Percentiles rank a stretch among this genome's conserved stretches.
Evolutionary conservation across 2,797 vertebrate species (phyloP).

Genomic region (Microctenopoma steveboyesi): DNA sequence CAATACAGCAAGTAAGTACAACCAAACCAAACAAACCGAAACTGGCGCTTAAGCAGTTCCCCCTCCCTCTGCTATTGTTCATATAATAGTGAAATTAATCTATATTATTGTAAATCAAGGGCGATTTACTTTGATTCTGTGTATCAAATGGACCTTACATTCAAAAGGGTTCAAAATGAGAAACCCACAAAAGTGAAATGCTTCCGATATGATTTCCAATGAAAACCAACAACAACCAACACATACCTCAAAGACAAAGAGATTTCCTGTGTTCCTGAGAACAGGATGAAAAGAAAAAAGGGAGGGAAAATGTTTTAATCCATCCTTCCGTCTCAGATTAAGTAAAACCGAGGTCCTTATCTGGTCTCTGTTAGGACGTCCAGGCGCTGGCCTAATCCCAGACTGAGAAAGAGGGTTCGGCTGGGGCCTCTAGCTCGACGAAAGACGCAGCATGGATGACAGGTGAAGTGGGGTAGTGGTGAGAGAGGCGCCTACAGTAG

Average conservation of each 20-base stretch:
- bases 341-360: constrained; percentile 27
- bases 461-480: constrained; percentile 17
- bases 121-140: neutral
- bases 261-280: constrained; percentile 25
- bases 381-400: neutral
- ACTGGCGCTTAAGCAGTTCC: too few species aligned
- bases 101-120: neutral
- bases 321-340: constrained; percentile 17
- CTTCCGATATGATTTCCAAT: neutral
- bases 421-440: constrained; percentile 23
- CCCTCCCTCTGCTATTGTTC: too few species aligned
- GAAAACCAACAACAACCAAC: constrained; percentile 23
- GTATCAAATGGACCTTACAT: neutral
- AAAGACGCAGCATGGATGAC: constrained; percentile 25
- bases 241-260: constrained; percentile 66
- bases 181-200: neutral
- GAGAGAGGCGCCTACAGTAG: constrained; percentile 19
- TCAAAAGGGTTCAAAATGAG: neutral
- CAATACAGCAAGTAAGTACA: too few species aligned
- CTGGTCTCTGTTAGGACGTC: neutral
- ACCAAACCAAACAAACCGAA: too few species aligned
- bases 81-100: too few species aligned
- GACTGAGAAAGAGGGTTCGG: neutral
- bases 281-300: constrained; percentile 5
- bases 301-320: constrained; percentile 5